Percentiles rank a stretch among this genome's conserved stretches.
Conservation (phyloP, 1,140 invertebrate genomes). For the Rhagoletis zephyria region DNA sequence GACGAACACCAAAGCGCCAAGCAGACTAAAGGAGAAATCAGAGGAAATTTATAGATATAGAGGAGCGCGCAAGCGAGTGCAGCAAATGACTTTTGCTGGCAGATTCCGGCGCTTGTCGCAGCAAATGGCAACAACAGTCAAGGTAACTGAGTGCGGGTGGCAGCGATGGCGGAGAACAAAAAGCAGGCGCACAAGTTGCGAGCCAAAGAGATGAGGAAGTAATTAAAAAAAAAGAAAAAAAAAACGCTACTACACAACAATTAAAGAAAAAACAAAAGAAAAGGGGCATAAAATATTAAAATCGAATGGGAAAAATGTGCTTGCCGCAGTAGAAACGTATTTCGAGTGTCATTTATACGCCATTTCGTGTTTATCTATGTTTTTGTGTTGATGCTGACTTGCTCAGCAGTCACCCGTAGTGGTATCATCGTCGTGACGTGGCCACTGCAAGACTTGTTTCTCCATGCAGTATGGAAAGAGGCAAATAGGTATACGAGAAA, state of each 20-base stretch:
- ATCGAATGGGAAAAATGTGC: background rate
- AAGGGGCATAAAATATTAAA: background rate
- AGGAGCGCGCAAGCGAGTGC: background rate
- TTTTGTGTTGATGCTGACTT: background rate
- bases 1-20: background rate
- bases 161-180: background rate
- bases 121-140: background rate
- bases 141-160: background rate
- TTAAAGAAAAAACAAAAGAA: background rate
- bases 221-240: background rate
- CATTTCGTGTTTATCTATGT: background rate
- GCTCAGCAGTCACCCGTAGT: too few species aligned
- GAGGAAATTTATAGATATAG: too few species aligned
- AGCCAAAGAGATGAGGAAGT: conserved; percentile 15
- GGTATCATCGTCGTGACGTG: too few species aligned
- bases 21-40: background rate
- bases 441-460: too few species aligned
- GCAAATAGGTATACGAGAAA: too few species aligned
- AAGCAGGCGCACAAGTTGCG: background rate
- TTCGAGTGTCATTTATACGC: background rate
- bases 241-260: background rate
- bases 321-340: background rate
- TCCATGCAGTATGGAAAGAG: too few species aligned
- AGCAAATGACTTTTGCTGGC: background rate
- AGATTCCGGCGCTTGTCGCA: background rate